Evolutionary conservation across 2,797 vertebrate species (phyloP), one percentile per base, ranked within the genome.

Genomic region (Scarus forsteni): DNA sequence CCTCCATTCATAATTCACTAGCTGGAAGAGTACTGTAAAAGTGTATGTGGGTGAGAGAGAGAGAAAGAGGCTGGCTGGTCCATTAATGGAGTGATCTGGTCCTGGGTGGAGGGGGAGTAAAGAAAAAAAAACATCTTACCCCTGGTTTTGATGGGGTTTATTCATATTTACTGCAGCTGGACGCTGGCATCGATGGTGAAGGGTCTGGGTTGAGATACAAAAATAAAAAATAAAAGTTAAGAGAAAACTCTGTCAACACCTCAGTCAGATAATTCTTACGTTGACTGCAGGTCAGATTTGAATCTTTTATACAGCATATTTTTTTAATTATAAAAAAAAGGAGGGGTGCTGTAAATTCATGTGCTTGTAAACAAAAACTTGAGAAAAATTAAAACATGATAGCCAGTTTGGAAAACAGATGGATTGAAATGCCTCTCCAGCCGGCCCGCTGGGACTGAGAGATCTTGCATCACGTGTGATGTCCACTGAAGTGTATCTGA

Each of bases 1-100:
- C 85, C 85, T 80, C 80, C 90, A 94, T 94, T 84, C 88, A 95
- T 95, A 93, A 95, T 94, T 94, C 86, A 95, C 85, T 62, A 90
- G 86, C 52, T 87, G 85, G 86, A 91, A 88, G 91, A 89, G 89
- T 71, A 85, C 68, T 78, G 81, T 77, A 79, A 88, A 74, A 88
- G 86, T 80, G 80, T 59, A 46, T 78, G 71, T 57, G 75, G 76
- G 67, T 57, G 80, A 0, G 65, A 40, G 18, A 13, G n/a, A 5
- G 10, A 60, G 4, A 68, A 8, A 45, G 75, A 70, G 81, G 66
- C 18, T 48, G 73, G 61, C 58, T 49, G 79, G 63, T 92, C 92
- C 88, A 88, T 92, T 93, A 94, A 93, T 85, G 89, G 90, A 88
- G 85, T 85, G 78, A 80, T 90, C 87, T 85, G 59, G 73, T 88